A percentile compares a stretch with the other conserved stretches of the same genome.
Conservation (phyloP, 2,113 vertebrate species). For the Diadophis punctatus region DNA sequence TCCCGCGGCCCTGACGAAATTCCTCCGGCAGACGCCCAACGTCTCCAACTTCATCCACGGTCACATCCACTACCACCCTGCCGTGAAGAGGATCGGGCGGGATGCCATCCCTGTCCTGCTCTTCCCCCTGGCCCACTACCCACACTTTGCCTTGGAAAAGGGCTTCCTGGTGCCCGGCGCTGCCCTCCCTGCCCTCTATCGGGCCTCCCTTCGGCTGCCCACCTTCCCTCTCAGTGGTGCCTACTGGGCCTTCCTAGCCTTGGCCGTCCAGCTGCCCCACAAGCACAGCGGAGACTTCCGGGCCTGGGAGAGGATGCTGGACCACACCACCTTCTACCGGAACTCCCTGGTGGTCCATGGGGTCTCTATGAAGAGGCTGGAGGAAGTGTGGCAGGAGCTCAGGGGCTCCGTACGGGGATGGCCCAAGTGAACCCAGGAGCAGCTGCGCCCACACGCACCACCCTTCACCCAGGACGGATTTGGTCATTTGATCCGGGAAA, state of each 20-base stretch:
- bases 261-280: slow-evolving; percentile 45
- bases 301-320: background rate
- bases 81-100: background rate
- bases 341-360: slow-evolving; percentile 49
- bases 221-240: slow-evolving; percentile 21
- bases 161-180: slow-evolving; percentile 7
- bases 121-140: background rate
- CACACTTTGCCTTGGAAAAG: slow-evolving; percentile 3
- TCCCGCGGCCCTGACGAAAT: background rate
- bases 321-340: background rate
- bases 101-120: background rate
- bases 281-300: background rate
- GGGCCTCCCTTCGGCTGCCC: slow-evolving; percentile 6
- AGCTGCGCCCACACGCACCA: fast-evolving
- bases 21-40: background rate
- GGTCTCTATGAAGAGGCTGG: slow-evolving; percentile 5
- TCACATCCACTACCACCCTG: background rate
- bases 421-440: background rate
- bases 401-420: slow-evolving; percentile 32
- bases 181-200: background rate
- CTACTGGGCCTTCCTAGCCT: slow-evolving; percentile 27
- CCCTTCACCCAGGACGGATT: background rate
- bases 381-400: slow-evolving; percentile 29
- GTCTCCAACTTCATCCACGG: background rate
- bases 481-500: background rate